A percentile compares a stretch with the other conserved stretches of the same genome.
Conservation (phyloP, 2,888 invertebrate species). For the Sarcophaga carnaria region DNA sequence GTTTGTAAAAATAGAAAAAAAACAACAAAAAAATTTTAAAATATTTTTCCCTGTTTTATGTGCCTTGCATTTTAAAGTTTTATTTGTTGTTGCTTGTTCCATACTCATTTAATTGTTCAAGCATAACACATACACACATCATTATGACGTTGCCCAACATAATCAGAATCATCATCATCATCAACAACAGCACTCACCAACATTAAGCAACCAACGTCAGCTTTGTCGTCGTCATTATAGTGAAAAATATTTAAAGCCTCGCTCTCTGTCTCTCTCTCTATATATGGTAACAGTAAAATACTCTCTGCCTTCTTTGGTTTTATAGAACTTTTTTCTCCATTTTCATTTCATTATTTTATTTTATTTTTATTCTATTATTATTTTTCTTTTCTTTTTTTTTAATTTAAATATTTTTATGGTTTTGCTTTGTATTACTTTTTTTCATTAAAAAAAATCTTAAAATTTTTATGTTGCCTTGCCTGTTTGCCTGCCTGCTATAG, state of each 20-base stretch:
- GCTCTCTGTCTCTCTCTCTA: too few species aligned
- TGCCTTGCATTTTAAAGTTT: slow-evolving; percentile 55
- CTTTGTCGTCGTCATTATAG: neutral
- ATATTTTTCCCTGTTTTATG: slow-evolving; percentile 54
- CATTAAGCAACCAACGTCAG: neutral
- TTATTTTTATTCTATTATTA: neutral
- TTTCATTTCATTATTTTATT: too few species aligned
- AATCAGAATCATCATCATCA: too few species aligned
- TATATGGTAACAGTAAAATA: neutral
- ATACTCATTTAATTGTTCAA: slow-evolving; percentile 66
- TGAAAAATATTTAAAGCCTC: too few species aligned
- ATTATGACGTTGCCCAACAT: slow-evolving; percentile 23
- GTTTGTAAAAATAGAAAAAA: neutral
- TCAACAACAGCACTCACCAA: neutral
- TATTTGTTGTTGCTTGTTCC: slow-evolving; percentile 36
- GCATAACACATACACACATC: slow-evolving; percentile 48
- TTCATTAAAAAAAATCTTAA: slow-evolving; percentile 46
- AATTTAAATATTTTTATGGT: slow-evolving; percentile 65
- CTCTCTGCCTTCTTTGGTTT: slow-evolving; percentile 19
- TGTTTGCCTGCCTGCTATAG: neutral
- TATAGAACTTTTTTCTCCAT: slow-evolving; percentile 30
- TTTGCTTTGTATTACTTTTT: slow-evolving; percentile 42
- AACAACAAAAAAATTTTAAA: slow-evolving; percentile 35
- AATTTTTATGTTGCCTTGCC: slow-evolving; percentile 15
- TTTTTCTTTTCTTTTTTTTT: slow-evolving; percentile 33